phyloP scores from a whole-genome alignment of 2,888 invertebrate genomes.

The Poecilus cupreus region DNA sequence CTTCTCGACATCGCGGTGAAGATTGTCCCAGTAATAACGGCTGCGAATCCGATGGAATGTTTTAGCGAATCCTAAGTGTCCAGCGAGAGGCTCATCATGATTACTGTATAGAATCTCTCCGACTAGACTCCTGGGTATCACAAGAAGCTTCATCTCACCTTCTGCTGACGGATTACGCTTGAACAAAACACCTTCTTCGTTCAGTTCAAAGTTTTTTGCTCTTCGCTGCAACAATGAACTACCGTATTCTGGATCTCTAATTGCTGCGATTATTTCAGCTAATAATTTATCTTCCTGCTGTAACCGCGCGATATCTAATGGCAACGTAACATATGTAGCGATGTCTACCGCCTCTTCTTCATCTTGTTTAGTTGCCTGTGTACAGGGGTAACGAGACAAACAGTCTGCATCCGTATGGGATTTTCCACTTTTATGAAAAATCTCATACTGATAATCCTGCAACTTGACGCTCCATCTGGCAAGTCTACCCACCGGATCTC shows the following conservation, averaged over 20 bases:
- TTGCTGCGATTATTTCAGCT: background rate
- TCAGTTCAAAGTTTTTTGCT: no score
- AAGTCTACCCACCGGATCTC: conserved; percentile 39
- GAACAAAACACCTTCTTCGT: background rate
- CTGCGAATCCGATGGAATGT: conserved; percentile 45
- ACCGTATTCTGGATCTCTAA: background rate
- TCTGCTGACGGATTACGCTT: background rate
- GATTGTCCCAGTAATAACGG: conserved; percentile 62
- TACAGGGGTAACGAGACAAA: conserved; percentile 14
- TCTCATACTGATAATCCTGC: conserved; percentile 56
- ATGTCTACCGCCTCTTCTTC: no score
- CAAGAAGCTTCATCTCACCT: background rate
- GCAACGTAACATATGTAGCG: no score
- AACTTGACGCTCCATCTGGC: conserved; percentile 57
- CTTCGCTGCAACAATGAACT: no score
- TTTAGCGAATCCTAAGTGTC: conserved; percentile 59
- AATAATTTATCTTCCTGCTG: background rate
- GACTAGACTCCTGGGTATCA: background rate
- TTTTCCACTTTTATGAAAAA: conserved; percentile 50
- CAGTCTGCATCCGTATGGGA: conserved; percentile 45
- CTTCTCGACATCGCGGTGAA: conserved; percentile 58
- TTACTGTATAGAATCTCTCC: conserved; percentile 30
- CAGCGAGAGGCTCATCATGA: conserved; percentile 62
- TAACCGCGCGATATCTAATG: no score
- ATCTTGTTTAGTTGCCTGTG: background rate